Evolutionary conservation across 1,140 invertebrate genomes (phyloP), one percentile per base, ranked within the genome.

Genomic region (Ylistrum balloti): DNA sequence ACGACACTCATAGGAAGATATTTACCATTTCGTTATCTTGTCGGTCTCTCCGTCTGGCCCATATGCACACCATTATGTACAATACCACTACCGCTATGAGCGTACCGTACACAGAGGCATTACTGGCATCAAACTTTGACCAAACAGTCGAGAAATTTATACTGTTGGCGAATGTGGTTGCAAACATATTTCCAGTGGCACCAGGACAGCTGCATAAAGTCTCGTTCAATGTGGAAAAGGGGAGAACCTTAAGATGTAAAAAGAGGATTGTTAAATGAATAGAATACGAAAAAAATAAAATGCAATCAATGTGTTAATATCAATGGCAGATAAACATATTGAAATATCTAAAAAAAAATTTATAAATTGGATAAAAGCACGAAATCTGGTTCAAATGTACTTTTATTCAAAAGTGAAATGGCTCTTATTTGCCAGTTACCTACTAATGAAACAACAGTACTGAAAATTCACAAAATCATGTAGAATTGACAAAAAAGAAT

Each of bases 121-220:
- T 95, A 28, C 34, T 35, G n/a, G 93, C 90, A 87, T 93, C 92
- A 86, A 95, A 94, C 86, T 93, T 92, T 0, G 88, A 91, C 92
- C 97, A 97, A 0, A 97, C 96, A 85, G 97, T 97, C 15, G 88
- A 91, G 91, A 97, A 97, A 92, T 97, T 96, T 10, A 97, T 96
- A 5, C 96, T 95, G 91, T 97, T 97, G 2, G 56, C 56, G 90
- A 96, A 96, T 17, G 93, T 86, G 1, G 86, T 48, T 34, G 91
- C 35, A 90, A 92, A 92, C 11, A 86, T 88, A 0, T 41, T 87
- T 1, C 89, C 88, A 5, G 88, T 35, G 5, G 85, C 15, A 33
- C 74, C 28, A 20, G 48, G 32, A 89, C 91, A 92, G 1, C 88
- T 22, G 32, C 91, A 92, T 13, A 89, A 34, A 20, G 91, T 92